Base-by-base conservation (phyloP, 2,113 vertebrate genomes). In the Corythornis vintsioides region DNA sequence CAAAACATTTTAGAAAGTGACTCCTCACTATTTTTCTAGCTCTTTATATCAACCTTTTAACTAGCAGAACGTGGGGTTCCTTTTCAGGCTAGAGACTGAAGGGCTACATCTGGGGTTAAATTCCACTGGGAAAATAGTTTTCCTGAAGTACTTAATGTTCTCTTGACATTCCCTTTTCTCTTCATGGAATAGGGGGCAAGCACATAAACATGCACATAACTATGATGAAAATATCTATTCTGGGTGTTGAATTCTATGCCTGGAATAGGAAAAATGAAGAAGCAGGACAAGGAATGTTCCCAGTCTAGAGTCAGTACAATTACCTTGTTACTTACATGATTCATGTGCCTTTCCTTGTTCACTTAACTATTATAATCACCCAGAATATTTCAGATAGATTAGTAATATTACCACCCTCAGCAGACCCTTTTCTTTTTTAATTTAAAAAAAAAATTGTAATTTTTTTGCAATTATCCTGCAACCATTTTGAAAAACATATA, bases 391-490 rank as follows among this genome's bases (percentile, higher is more conserved):
- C 80, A 88, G 21, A 2, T 45, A 72, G 64, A 80, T 92, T 95
- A 95, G 59, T 89, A 90, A 91, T 94, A 15, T 88, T 81, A 92
- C 95, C 96, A 90, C 94, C 94, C 93, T 96, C 94, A 94, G 89
- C 92, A 95, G 93, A 55, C 4, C 86, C 56, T 75, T 29, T 91
- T 91, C 70, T 81, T 38, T 38, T 38, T 38, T 10, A 38, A 38
- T 38, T 38, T 38, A 38, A 38, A 38, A 38, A 38, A 38, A 38
- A 38, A 38, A 38, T 38, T 83, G 57, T 19, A 91, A 52, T 83
- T 83, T 25, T 31, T 78, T 69, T 38, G 38, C 66, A 87, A 71
- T 81, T 78, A 91, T 70, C 18, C 43, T 78, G 31, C 83, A 87
- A 80, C 79, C 1, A 7, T 50, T 83, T 80, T 77, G 40, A 72